A percentile compares a stretch with the other conserved stretches of the same genome.
Conservation (phyloP, 2,888 invertebrate genomes). For the Syritta pipiens region DNA sequence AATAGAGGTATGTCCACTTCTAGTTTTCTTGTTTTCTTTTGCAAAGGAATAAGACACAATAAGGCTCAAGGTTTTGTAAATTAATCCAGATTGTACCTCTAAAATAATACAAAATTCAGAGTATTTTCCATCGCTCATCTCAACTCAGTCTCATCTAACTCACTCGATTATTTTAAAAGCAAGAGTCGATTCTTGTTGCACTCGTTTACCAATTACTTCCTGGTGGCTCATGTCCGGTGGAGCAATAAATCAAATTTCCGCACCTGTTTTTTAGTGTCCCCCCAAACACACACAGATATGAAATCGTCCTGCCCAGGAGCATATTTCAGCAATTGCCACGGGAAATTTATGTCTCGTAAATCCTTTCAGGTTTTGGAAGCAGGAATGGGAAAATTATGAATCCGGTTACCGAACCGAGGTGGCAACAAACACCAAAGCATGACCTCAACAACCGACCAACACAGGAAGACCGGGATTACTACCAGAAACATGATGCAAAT, state of each 20-base stretch:
- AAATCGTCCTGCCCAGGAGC: slow-evolving; percentile 36
- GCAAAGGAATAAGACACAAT: too few species aligned
- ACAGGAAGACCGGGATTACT: slow-evolving; percentile 18
- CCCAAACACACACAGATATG: neutral
- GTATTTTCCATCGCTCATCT: too few species aligned
- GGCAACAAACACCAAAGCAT: slow-evolving; percentile 45
- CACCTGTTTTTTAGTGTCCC: slow-evolving; percentile 56
- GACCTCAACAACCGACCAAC: slow-evolving; percentile 48
- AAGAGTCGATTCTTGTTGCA: too few species aligned
- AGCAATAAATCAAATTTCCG: slow-evolving; percentile 54
- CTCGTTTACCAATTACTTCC: neutral
- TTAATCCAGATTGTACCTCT: too few species aligned
- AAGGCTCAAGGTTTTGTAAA: too few species aligned
- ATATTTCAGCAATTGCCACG: slow-evolving; percentile 47
- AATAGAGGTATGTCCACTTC: too few species aligned
- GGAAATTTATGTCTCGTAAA: slow-evolving; percentile 56
- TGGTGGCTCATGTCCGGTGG: too few species aligned
- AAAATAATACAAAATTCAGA: too few species aligned
- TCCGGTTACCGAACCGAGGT: slow-evolving; percentile 17
- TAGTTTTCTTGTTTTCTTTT: too few species aligned
- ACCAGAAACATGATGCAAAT: slow-evolving; percentile 20
- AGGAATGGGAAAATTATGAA: slow-evolving; percentile 51
- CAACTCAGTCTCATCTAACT: too few species aligned
- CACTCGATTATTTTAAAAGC: too few species aligned
- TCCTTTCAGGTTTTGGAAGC: slow-evolving; percentile 45